Evolutionary conservation across 2,888 invertebrate genomes (phyloP).

Genomic region (Seladonia tumulorum): DNA sequence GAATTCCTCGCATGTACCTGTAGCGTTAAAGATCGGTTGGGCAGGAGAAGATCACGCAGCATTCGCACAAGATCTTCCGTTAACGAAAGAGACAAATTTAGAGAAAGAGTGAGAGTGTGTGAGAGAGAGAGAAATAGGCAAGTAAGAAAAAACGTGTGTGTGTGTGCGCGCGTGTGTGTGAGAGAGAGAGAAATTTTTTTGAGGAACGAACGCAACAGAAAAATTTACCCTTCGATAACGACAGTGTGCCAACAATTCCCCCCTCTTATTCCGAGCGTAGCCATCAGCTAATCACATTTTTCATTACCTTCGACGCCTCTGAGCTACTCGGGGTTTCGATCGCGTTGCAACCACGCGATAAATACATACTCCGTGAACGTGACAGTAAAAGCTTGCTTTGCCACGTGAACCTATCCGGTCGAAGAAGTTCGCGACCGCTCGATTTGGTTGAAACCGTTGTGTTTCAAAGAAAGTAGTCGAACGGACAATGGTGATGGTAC

Average conservation of each 20-base stretch:
- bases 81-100: conserved; percentile 52
- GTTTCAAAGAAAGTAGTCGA: not conserved
- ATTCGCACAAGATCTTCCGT: conserved; percentile 79
- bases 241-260: conserved; percentile 82
- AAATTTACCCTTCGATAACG: conserved; percentile 76
- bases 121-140: not conserved
- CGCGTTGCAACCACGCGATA: conserved; percentile 22
- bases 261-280: conserved; percentile 60
- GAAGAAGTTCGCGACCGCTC: not conserved
- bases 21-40: conserved; percentile 58
- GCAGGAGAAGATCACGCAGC: conserved; percentile 60
- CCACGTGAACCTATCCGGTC: not conserved
- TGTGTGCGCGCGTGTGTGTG: not conserved
- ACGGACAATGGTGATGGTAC: not conserved
- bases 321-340: conserved; percentile 22
- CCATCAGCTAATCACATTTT: conserved; percentile 57
- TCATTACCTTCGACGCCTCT: conserved; percentile 32
- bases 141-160: not conserved
- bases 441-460: not conserved
- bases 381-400: not conserved
- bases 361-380: conserved; percentile 5
- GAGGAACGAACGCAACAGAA: conserved; percentile 65
- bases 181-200: conserved; percentile 19
- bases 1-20: conserved; percentile 72
- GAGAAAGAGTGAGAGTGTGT: not conserved